Conservation (phyloP, 2,113 vertebrate genomes). For the Deroptyus accipitrinus region DNA sequence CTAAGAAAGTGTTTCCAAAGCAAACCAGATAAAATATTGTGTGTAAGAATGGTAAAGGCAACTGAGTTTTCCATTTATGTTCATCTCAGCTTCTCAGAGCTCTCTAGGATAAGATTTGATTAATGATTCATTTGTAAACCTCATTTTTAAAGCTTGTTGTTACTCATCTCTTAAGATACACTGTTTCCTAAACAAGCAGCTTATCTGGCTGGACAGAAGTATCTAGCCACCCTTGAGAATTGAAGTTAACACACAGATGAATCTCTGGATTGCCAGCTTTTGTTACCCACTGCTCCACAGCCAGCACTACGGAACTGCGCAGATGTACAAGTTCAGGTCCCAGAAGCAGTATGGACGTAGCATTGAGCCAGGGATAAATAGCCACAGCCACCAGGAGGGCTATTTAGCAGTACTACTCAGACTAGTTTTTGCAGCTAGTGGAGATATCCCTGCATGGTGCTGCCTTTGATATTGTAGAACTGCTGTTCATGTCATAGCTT, state of each 20-base stretch:
- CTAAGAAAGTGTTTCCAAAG: conserved; percentile 45
- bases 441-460: accelerated
- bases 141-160: background rate
- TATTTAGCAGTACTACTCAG: background rate
- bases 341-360: background rate
- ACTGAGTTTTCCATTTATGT: conserved; percentile 55
- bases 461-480: background rate
- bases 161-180: background rate
- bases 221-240: background rate
- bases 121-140: background rate
- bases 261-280: accelerated
- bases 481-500: background rate
- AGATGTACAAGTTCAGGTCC: background rate
- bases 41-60: background rate
- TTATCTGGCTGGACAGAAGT: background rate
- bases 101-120: background rate
- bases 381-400: background rate
- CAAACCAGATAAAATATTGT: conserved; percentile 32
- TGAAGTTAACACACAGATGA: accelerated
- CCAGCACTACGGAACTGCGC: accelerated
- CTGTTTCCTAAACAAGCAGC: background rate
- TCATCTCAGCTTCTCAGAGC: background rate
- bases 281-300: background rate
- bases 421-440: background rate
- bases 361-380: background rate